phyloP scores from a whole-genome alignment of 2,888 invertebrate genomes.

The Phaedon cochleariae region DNA sequence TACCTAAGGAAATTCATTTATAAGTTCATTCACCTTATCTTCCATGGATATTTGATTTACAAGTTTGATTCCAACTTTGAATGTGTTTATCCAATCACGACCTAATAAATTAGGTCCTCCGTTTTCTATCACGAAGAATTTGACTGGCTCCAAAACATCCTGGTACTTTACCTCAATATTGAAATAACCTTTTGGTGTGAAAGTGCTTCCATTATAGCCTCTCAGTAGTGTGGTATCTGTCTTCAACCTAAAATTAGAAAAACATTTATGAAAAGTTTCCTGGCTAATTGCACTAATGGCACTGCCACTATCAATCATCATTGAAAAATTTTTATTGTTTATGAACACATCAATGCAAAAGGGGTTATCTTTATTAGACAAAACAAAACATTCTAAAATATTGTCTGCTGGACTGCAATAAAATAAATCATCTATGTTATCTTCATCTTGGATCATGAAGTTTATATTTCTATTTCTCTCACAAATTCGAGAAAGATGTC shows the following conservation, averaged over 20 bases:
- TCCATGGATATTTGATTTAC: not conserved
- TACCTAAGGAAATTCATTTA: slow-evolving; percentile 9
- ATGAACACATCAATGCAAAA: not conserved
- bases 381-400: no score
- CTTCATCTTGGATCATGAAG: not conserved
- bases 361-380: not conserved
- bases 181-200: slow-evolving; percentile 17
- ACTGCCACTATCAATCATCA: slow-evolving; percentile 8
- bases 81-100: slow-evolving; percentile 20
- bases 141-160: not conserved
- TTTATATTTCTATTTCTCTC: not conserved
- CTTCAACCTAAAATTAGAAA: slow-evolving; percentile 13
- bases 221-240: not conserved
- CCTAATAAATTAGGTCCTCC: slow-evolving; percentile 20
- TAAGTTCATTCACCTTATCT: slow-evolving; percentile 10
- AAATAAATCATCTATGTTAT: not conserved
- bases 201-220: slow-evolving; percentile 9
- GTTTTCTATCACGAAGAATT: slow-evolving; percentile 17
- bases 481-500: not conserved
- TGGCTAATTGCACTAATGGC: slow-evolving; percentile 3
- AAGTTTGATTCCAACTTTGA: slow-evolving; percentile 1
- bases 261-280: slow-evolving; percentile 4
- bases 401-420: not conserved
- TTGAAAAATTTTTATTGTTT: not conserved
- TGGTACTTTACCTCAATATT: slow-evolving; percentile 3